Percentiles rank a stretch among this genome's conserved stretches.
phyloP scores from a whole-genome alignment of 92 coral and sea anemone genomes.

The Pocillopora meandrina region DNA sequence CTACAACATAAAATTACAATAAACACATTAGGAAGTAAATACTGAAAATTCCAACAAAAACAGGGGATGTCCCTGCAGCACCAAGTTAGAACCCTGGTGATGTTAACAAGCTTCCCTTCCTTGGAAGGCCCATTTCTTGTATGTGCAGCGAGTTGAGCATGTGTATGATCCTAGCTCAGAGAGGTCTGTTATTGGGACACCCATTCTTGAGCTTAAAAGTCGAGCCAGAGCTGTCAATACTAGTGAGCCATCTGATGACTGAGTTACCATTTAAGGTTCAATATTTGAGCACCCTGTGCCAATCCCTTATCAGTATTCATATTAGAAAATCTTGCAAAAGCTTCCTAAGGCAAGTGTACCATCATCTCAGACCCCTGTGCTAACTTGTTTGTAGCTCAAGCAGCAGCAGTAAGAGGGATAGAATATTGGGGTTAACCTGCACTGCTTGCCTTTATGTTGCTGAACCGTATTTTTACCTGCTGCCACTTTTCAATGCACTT shows the following conservation, averaged over 20 bases:
- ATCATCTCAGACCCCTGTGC: slow-evolving; percentile 29
- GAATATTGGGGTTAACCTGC: slow-evolving; percentile 12
- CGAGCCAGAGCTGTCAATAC: slow-evolving; percentile 82
- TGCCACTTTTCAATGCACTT: background rate
- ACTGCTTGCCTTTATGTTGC: background rate
- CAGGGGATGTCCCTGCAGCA: slow-evolving; percentile 46
- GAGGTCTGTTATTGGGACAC: slow-evolving; percentile 56
- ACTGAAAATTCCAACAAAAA: slow-evolving; percentile 51
- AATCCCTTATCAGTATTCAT: slow-evolving; percentile 9
- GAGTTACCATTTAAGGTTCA: slow-evolving; percentile 32
- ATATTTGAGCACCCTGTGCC: slow-evolving; percentile 49
- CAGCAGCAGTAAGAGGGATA: slow-evolving; percentile 66
- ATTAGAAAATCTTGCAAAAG: slow-evolving; percentile 25
- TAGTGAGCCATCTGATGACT: slow-evolving; percentile 61
- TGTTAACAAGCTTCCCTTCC: slow-evolving; percentile 64
- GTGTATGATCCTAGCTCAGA: slow-evolving; percentile 59
- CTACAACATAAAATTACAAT: no score
- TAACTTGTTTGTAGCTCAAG: slow-evolving; percentile 55
- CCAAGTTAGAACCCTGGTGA: slow-evolving; percentile 61
- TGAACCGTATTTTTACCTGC: background rate
- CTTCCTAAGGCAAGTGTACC: slow-evolving; percentile 24
- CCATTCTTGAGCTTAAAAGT: slow-evolving; percentile 67
- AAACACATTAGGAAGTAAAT: no score
- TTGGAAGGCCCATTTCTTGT: slow-evolving; percentile 80
- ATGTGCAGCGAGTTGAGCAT: slow-evolving; percentile 91